Evolutionary conservation across 2,888 invertebrate genomes (phyloP), one percentile per base, ranked within the genome.

Genomic region (Serripes groenlandicus): DNA sequence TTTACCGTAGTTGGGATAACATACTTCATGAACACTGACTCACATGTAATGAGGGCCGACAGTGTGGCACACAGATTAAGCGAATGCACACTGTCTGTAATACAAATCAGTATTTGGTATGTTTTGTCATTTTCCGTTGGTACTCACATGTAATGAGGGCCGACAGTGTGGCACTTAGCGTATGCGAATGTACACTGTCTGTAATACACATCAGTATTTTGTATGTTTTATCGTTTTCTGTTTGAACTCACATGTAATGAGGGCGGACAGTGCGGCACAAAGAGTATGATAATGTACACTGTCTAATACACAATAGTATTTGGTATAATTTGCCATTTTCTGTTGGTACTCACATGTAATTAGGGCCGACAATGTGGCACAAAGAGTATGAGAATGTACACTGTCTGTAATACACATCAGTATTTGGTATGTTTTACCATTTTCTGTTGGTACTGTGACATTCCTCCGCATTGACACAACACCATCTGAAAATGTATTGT

Each of bases 401-500:
- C 37, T 28, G 0, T 80, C 9, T 58, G 42, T n/a, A 3, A 80
- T 62, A 66, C 79, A 80, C 35, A 80, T 49, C 1, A 62, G 54
- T 30, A 80, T 71, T 26, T 52, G 32, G 15, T 70, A 80, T 21
- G 60, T 66, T 21, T 23, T 26, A 0, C 75, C 71, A n/a, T 80
- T 69, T 64, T 80, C 79, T 37, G 66, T 23, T 35, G 66, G 26
- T 52, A 75, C 28, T 72, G 26, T 64, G 2, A 75, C 54, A 66
- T 80, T 71, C 28, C 79, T 26, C 9, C 75, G 56, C 56, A 80
- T 11, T 11, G 70, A 68, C 3, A 80, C 75, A 30, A 80, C 75
- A 2, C 79, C 79, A 49, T 80, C 79, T 80, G 64, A 28, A 62
- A 30, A 23, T 9, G 49, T 49, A 49, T 15, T 49, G 15, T 42